Evolutionary conservation across 2,888 invertebrate species (phyloP).

Genomic region (Idaea straminata): DNA sequence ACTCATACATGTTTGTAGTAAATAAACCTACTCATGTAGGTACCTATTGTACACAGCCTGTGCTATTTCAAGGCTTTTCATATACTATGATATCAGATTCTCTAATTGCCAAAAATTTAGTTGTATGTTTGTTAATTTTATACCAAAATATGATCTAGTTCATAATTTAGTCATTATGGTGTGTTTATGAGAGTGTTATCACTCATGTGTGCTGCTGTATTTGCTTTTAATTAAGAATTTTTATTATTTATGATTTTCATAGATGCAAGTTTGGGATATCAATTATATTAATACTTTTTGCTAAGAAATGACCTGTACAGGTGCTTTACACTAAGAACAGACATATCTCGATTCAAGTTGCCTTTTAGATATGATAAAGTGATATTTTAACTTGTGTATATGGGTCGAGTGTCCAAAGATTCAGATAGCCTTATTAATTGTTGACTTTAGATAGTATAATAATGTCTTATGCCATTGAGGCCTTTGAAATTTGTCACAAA

Average conservation of each 20-base stretch:
- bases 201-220: conserved; percentile 73
- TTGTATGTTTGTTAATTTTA: conserved; percentile 69
- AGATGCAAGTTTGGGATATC: conserved; percentile 67
- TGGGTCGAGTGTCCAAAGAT: conserved; percentile 70
- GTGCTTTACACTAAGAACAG: conserved; percentile 74
- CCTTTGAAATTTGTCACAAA: conserved; percentile 55
- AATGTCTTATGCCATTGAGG: conserved; percentile 49
- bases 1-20: conserved; percentile 5
- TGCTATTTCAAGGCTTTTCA: conserved; percentile 42
- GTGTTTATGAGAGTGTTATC: conserved; percentile 68
- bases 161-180: conserved; percentile 77
- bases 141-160: conserved; percentile 77
- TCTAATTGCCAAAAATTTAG: conserved; percentile 79
- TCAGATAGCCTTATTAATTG: conserved; percentile 62
- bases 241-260: conserved; percentile 57
- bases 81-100: conserved; percentile 65
- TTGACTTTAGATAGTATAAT: conserved; percentile 65
- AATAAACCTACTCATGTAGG: conserved; percentile 23
- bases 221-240: conserved; percentile 65
- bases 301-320: conserved; percentile 66
- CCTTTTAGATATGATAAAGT: conserved; percentile 78
- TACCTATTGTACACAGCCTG: conserved; percentile 19
- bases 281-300: conserved; percentile 43
- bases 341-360: conserved; percentile 78
- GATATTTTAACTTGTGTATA: conserved; percentile 64